Evolutionary conservation across 2,113 vertebrate species (phyloP).

Genomic region (Cygnus atratus): DNA sequence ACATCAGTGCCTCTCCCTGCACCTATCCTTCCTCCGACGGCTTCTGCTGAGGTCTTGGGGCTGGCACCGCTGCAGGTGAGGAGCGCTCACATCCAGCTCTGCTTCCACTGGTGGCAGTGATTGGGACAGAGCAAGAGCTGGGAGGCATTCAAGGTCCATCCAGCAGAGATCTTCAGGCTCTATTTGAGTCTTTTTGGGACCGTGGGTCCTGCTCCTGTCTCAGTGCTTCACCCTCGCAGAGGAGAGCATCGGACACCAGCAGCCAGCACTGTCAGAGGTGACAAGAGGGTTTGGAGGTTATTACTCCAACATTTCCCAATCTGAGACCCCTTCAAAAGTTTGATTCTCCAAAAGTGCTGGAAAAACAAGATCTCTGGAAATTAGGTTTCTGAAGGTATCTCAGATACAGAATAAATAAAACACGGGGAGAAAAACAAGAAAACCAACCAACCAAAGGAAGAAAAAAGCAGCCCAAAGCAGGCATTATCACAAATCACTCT

Average conservation of each 20-base stretch:
- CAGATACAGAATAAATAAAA: background rate
- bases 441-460: background rate
- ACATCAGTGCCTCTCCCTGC: background rate
- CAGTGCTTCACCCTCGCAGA: background rate
- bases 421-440: background rate
- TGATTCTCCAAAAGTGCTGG: background rate
- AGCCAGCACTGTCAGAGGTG: background rate
- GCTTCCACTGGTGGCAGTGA: too few relatives aligned
- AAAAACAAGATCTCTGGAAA: background rate
- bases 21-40: too few relatives aligned
- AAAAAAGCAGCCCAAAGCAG: background rate
- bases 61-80: rapidly evolving
- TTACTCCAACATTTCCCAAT: background rate
- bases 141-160: background rate
- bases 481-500: background rate
- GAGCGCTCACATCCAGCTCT: background rate
- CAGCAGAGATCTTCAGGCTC: background rate
- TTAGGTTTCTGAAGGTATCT: background rate
- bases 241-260: background rate
- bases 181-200: background rate
- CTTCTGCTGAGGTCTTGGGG: too few relatives aligned
- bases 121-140: background rate
- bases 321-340: background rate
- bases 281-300: background rate
- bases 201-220: background rate